Conservation (phyloP, 2,113 vertebrate species). For the Gasterosteus nipponicus region DNA sequence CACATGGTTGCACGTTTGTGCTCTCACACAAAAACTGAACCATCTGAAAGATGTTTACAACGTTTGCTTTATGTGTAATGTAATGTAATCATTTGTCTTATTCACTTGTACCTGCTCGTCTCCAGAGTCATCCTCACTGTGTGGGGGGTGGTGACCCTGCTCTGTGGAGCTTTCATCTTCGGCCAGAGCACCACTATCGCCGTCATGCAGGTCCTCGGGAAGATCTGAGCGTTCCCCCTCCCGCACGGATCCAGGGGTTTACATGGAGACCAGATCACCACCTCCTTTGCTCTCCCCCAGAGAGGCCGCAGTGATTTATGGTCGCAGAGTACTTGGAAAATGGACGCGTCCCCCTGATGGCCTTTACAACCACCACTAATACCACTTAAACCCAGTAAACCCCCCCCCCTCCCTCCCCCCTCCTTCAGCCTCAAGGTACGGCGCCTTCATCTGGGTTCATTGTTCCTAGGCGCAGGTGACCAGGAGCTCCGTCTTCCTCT, state of each 20-base stretch:
- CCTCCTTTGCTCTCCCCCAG: background rate
- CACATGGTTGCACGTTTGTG: no score
- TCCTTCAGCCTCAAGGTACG: background rate
- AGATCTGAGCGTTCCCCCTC: conserved; percentile 58
- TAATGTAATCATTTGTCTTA: background rate
- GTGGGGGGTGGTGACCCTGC: conserved; percentile 87
- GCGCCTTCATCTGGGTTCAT: background rate
- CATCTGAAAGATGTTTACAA: background rate
- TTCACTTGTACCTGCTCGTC: background rate
- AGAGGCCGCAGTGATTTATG: background rate
- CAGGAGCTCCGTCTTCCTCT: background rate
- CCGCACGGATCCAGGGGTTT: background rate
- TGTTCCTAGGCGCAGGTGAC: background rate
- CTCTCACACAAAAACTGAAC: background rate
- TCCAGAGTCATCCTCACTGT: conserved; percentile 82
- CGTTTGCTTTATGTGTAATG: background rate
- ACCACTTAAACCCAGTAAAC: background rate
- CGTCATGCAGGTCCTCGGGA: conserved; percentile 83
- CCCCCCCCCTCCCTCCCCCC: background rate
- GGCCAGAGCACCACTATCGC: conserved; percentile 92
- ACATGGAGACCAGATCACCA: background rate
- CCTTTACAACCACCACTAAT: background rate
- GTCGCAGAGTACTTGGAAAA: background rate
- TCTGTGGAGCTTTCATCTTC: conserved; percentile 90
- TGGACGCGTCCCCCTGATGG: background rate